These are phyloP conservation scores for Grammomys surdaster DNA, from an alignment of 2,113 vertebrate species.

Conservation along the genomic window DNA sequence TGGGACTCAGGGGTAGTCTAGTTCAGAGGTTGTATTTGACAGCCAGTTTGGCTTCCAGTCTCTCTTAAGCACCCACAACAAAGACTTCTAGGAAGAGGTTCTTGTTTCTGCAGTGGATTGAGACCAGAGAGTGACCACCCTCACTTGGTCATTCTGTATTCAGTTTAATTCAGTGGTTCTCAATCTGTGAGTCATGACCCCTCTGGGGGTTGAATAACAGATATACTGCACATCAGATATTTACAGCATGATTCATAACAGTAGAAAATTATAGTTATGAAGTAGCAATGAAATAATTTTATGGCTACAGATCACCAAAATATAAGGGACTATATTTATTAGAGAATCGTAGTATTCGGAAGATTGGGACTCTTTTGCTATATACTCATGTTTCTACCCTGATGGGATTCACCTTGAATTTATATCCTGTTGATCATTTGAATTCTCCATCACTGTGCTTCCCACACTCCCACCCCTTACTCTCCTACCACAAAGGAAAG, in stretches of 20 bases:
- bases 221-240: neutral
- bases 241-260: neutral
- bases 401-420: neutral
- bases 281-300: neutral
- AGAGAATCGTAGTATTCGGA: neutral
- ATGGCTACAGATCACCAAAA: neutral
- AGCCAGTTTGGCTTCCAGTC: neutral
- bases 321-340: neutral
- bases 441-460: neutral
- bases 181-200: neutral
- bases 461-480: neutral
- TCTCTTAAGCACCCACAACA: neutral
- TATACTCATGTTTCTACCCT: neutral
- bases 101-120: neutral
- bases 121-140: neutral
- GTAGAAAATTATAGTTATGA: neutral
- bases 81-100: neutral
- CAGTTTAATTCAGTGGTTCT: neutral
- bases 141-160: neutral
- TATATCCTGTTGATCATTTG: neutral
- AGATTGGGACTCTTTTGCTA: neutral
- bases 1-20: neutral
- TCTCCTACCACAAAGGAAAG: constrained; percentile 45
- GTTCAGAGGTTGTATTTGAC: neutral
- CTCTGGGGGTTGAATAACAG: too few species aligned